A percentile compares a stretch with the other conserved stretches of the same genome.
Conservation (phyloP, 2,888 invertebrate genomes). For the Leucophora obtusa region DNA sequence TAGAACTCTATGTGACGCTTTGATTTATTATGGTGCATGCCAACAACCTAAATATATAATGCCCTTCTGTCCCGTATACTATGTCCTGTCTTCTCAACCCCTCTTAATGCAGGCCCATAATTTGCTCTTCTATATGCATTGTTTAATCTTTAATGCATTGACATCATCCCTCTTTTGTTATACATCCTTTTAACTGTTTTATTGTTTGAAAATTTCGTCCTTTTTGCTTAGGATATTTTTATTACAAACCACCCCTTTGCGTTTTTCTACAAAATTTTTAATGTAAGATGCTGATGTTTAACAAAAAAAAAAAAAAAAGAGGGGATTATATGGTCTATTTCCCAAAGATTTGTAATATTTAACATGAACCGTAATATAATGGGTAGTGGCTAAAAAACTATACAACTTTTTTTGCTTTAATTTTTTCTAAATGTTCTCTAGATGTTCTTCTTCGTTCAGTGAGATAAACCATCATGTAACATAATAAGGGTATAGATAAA, state of each 20-base stretch:
- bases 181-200: constrained; percentile 31
- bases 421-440: background rate
- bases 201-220: constrained; percentile 25
- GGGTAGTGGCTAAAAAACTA: constrained; percentile 37
- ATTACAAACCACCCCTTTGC: background rate
- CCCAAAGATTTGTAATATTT: constrained; percentile 15
- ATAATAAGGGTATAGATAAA: constrained; percentile 58
- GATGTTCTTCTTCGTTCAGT: constrained; percentile 2
- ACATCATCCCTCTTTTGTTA: constrained; percentile 47
- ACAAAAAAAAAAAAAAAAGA: constrained; percentile 3
- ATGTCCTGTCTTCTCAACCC: background rate
- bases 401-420: background rate
- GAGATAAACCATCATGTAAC: constrained; percentile 43
- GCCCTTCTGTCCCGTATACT: background rate
- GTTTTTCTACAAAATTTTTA: background rate
- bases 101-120: constrained; percentile 4
- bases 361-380: constrained; percentile 15
- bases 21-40: constrained; percentile 47
- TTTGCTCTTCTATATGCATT: background rate
- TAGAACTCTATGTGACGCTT: constrained; percentile 8
- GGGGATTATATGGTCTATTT: constrained; percentile 13
- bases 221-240: background rate
- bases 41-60: constrained; percentile 16
- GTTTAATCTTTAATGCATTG: constrained; percentile 16
- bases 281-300: constrained; percentile 19